Conservation (phyloP, 2,113 vertebrate genomes). For the Australoheros scitulus region DNA sequence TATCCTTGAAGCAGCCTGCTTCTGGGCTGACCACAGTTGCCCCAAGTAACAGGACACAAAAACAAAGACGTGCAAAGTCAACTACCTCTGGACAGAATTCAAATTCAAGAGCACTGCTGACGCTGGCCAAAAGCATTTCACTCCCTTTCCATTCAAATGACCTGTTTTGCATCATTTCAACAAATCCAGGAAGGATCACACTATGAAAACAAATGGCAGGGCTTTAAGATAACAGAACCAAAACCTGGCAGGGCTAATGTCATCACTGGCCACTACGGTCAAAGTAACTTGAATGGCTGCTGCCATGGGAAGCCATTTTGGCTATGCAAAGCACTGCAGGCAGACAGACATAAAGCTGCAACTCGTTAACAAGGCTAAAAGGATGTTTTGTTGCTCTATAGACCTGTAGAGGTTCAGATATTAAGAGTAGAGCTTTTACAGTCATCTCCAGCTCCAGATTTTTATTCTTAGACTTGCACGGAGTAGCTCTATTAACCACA, state of each 20-base stretch:
- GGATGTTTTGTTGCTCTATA: neutral
- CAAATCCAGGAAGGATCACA: conserved; percentile 35
- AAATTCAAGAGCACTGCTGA: conserved; percentile 66
- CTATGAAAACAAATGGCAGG: conserved; percentile 67
- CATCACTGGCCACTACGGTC: conserved; percentile 65
- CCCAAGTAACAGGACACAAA: conserved; percentile 48
- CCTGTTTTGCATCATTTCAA: conserved; percentile 67
- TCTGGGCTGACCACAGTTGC: conserved; percentile 26
- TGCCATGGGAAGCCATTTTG: conserved; percentile 51
- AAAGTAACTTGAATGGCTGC: conserved; percentile 56
- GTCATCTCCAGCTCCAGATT: neutral
- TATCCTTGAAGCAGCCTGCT: conserved; percentile 32
- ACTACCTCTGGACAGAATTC: conserved; percentile 60
- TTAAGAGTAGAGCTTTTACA: neutral
- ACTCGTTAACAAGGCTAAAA: neutral
- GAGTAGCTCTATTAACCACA: neutral
- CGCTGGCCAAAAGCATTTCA: conserved; percentile 36
- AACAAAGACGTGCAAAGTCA: conserved; percentile 69
- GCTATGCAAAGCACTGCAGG: conserved; percentile 63
- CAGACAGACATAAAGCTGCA: neutral
- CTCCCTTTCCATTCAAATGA: conserved; percentile 70
- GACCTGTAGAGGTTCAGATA: neutral
- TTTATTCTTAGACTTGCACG: neutral
- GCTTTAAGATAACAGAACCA: conserved; percentile 75
- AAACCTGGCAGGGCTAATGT: conserved; percentile 37